Conservation (phyloP, 35 echinoderm and acorn worm genomes). For the Eucidaris tribuloides region DNA sequence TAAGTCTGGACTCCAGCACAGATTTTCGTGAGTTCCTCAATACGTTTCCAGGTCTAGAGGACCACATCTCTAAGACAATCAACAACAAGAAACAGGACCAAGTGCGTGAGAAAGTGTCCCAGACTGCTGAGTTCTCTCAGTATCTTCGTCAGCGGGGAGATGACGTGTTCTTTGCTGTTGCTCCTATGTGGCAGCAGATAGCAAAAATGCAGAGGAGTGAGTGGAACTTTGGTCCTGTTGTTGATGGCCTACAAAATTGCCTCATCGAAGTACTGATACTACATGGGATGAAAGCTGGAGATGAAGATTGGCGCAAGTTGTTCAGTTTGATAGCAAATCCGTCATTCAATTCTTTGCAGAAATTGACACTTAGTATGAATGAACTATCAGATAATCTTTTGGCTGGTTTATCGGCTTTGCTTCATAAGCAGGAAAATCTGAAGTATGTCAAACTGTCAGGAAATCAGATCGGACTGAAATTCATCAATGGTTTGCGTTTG, state of each 20-base stretch:
- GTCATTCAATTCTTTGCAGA: background rate
- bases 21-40: conserved; percentile 47
- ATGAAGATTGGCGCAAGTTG: conserved; percentile 11
- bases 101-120: background rate
- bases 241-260: conserved; percentile 13
- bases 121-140: background rate
- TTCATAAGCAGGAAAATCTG: conserved; percentile 2
- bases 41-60: conserved; percentile 12
- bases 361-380: conserved; percentile 23
- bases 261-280: conserved; percentile 15
- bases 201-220: background rate
- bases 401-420: background rate
- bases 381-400: background rate
- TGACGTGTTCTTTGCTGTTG: background rate
- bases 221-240: conserved; percentile 23
- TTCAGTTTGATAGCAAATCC: background rate
- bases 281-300: conserved; percentile 18
- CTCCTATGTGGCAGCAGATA: conserved; percentile 26
- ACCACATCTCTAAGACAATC: background rate
- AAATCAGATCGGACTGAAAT: conserved; percentile 29
- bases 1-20: conserved; percentile 41
- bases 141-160: conserved; percentile 17
- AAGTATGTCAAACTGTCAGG: conserved; percentile 31
- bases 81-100: background rate
- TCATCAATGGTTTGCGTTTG: conserved; percentile 7